phyloP scores from a whole-genome alignment of 2,113 vertebrate genomes.

The Nycticebus coucang region DNA sequence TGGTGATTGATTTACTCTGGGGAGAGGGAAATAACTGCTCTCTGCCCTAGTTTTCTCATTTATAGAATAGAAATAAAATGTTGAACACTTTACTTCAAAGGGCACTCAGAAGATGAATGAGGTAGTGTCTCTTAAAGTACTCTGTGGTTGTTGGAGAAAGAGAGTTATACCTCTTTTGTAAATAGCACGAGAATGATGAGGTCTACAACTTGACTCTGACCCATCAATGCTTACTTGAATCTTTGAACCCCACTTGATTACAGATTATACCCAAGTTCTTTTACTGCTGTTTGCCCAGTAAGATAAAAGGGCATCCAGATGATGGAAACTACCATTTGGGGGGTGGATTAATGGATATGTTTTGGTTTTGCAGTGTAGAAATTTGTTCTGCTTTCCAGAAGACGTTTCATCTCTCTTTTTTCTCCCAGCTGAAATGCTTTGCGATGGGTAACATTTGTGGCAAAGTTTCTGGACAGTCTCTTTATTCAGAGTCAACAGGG shows the following conservation, averaged over 20 bases:
- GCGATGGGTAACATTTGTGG: slow-evolving; percentile 13
- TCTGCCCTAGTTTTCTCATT: slow-evolving; percentile 69
- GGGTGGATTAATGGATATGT: slow-evolving; percentile 46
- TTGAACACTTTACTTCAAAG: slow-evolving; percentile 69
- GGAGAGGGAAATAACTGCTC: slow-evolving; percentile 47
- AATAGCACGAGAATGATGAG: slow-evolving; percentile 55
- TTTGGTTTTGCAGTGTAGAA: slow-evolving; percentile 33
- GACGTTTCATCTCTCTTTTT: slow-evolving; percentile 59
- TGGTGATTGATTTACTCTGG: slow-evolving; percentile 63
- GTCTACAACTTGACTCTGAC: slow-evolving; percentile 55
- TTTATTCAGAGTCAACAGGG: slow-evolving; percentile 24
- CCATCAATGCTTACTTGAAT: slow-evolving; percentile 44
- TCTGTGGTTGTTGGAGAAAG: slow-evolving; percentile 58
- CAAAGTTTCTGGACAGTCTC: slow-evolving; percentile 10
- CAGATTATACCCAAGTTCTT: slow-evolving; percentile 6
- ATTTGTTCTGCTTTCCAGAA: slow-evolving; percentile 49
- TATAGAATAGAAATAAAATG: slow-evolving; percentile 74
- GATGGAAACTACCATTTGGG: slow-evolving; percentile 57
- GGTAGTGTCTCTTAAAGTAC: slow-evolving; percentile 68
- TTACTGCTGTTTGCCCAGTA: slow-evolving; percentile 44
- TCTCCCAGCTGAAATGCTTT: slow-evolving; percentile 45
- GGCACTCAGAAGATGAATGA: slow-evolving; percentile 70
- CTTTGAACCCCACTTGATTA: slow-evolving; percentile 33
- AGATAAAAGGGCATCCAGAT: slow-evolving; percentile 28
- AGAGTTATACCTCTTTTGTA: slow-evolving; percentile 51